Percentiles rank a stretch among this genome's conserved stretches.
Evolutionary conservation across 2,888 invertebrate genomes (phyloP).

Genomic region (Eristalinus sepulchralis): DNA sequence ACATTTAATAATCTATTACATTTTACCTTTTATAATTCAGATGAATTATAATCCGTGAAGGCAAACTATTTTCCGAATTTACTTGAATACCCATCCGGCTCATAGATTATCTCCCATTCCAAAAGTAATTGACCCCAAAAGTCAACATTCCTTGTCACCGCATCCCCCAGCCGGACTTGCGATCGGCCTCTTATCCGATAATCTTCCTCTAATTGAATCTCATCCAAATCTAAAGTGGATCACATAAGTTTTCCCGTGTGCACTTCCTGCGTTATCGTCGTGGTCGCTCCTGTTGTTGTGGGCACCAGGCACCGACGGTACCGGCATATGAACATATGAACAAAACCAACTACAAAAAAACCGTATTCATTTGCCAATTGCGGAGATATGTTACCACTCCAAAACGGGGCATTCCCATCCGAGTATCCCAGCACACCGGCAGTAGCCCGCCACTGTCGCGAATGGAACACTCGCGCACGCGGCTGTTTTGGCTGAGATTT

Average conservation of each 20-base stretch:
- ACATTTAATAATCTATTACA: too few relatives aligned
- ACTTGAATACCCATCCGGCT: neutral
- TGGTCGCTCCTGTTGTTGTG: constrained; percentile 22
- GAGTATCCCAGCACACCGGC: neutral
- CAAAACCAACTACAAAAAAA: constrained; percentile 27
- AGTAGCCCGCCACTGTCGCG: neutral
- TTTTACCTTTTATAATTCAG: too few relatives aligned
- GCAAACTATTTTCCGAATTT: neutral
- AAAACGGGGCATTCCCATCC: constrained; percentile 43
- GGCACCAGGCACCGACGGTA: neutral
- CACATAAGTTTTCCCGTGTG: constrained; percentile 46
- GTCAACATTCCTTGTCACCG: constrained; percentile 33
- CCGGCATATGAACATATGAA: neutral
- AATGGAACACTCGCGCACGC: constrained; percentile 20
- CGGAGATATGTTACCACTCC: constrained; percentile 63
- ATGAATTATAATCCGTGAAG: too few relatives aligned
- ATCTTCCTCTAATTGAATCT: constrained; percentile 60
- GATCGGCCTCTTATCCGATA: constrained; percentile 44
- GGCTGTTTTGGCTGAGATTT: constrained; percentile 60
- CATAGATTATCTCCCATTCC: neutral
- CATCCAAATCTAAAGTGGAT: constrained; percentile 64
- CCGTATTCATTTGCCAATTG: constrained; percentile 63
- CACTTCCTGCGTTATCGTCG: neutral
- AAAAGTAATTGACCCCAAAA: constrained; percentile 32
- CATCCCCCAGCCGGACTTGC: constrained; percentile 6